Evolutionary conservation across 2,797 vertebrate genomes (phyloP), one percentile per base, ranked within the genome.

Genomic region (Ctenochaetus hawaiiensis): DNA sequence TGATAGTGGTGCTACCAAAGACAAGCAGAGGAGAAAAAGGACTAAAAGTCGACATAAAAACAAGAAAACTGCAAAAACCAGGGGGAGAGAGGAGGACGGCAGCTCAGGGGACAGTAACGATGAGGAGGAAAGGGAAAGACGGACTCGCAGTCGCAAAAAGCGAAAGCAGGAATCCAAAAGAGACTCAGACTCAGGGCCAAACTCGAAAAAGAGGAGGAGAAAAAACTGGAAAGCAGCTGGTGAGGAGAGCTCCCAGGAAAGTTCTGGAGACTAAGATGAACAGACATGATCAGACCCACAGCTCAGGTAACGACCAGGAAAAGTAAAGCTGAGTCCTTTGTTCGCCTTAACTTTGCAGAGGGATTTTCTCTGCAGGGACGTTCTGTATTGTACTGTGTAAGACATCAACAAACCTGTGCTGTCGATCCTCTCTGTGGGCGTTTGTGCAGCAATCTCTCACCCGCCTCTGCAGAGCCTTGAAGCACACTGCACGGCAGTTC

Each of bases 171-270:
- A 91, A 67, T 87, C 83, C 9, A 23, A 62, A 66, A 87, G 86
- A 82, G 89, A 79, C 77, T 85, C 72, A 0, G 90, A 93, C 70
- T 82, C 85, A 0, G 83, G 80, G 20, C 45, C 60, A 0, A 84
- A 92, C 67, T 84, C 72, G 1, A 87, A 89, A 56, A 96, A 94
- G 80, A 96, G 89, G 87, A 96, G 91, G 89, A 94, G 97, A 86
- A 98, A 96, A 91, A 95, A 98, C 92, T 97, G 97, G 97, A 98
- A 95, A 81, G 96, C 96, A 60, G 95, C 94, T 0, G 95, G 93
- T 0, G 95, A 96, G 63, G 95, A 96, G 60, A 95, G 95, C 37
- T 96, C 96, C 0, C 95, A 95, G 9, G 94, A 95, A 54, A 96
- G 95, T 90, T 96, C 95, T 11, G 95, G 95, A 12, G 96, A 97